Base-by-base conservation (phyloP, 2,888 invertebrate species). In the Cheilosia variabilis region DNA sequence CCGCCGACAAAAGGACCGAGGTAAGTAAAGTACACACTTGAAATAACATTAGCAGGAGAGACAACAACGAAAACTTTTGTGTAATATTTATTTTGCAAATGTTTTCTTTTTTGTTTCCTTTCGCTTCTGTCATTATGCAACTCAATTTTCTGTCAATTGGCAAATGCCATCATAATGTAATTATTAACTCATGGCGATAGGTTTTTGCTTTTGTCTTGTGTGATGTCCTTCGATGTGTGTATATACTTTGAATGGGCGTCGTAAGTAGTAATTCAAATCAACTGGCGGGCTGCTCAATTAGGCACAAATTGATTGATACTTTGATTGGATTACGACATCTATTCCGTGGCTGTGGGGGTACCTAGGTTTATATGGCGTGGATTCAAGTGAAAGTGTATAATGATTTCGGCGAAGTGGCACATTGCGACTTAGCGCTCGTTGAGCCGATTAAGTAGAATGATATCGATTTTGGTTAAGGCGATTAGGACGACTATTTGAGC, bases 291-390 rank as follows among this genome's bases (percentile, higher is more conserved):
- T 60, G 80, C 72, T 86, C 86, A 86, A 86, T 86, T 86, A 77
- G 71, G 57, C 76, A 66, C 68, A 77, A 81, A 81, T 86, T 86
- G 86, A 86, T 77, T 86, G 86, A 86, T 76, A 81, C 86, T 77
- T 76, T 81, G 86, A 86, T 86, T 86, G 81, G 81, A 86, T 86
- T 76, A 86, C 86, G 63, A 57, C 62, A 68, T 60, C 62, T 41
- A 60, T 22, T 34, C 47, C 43, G 34, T 52, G n/a, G 31, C 27
- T 45, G 50, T 60, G 50, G 52, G 52, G 17, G 50, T 52, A 22
- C 6, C 22, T 45, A 53, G 65, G 2, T 31, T 31, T 58, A 63
- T 71, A 4, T 47, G 75, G 53, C 66, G 41, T 34, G 60, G 66
- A 66, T 81, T 76, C 72, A 66, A 86, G 86, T 68, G 81, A 86